A percentile compares a stretch with the other conserved stretches of the same genome.
These are phyloP conservation scores for Pheosia tremula DNA, from an alignment of 2,888 invertebrate genomes.

Conservation along the genomic window DNA sequence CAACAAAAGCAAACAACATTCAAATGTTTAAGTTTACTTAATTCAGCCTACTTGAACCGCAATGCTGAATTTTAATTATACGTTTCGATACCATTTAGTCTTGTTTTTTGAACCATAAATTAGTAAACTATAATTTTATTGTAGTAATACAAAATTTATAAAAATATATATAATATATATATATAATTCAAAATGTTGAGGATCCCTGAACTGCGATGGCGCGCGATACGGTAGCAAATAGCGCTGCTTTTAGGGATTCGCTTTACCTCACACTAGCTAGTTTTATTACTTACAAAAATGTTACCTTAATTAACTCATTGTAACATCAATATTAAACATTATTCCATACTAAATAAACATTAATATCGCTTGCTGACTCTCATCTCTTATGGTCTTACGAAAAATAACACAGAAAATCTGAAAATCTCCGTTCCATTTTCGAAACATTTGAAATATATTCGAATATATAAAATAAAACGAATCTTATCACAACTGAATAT, in stretches of 20 bases:
- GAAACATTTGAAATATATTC: constrained; percentile 43
- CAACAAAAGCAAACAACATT: no score
- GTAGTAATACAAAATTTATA: no score
- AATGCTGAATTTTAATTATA: no score
- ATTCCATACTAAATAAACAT: background rate
- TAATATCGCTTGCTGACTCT: background rate
- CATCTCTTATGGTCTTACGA: constrained; percentile 39
- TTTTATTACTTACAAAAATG: constrained; percentile 39
- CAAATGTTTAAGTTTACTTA: no score
- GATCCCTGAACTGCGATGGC: constrained; percentile 68
- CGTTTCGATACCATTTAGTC: no score
- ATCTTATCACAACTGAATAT: constrained; percentile 32
- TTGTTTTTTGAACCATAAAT: no score
- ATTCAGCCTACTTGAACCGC: no score
- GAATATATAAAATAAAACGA: constrained; percentile 30
- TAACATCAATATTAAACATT: constrained; percentile 31
- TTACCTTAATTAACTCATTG: background rate
- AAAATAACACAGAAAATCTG: constrained; percentile 59
- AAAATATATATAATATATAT: no score
- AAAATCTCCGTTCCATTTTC: constrained; percentile 54
- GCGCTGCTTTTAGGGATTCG: constrained; percentile 80
- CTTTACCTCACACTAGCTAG: constrained; percentile 76
- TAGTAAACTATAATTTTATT: no score
- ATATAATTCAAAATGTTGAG: constrained; percentile 56
- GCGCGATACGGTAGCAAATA: constrained; percentile 84